Base-by-base conservation (phyloP, 2,113 vertebrate species). In the Numida meleagris region DNA sequence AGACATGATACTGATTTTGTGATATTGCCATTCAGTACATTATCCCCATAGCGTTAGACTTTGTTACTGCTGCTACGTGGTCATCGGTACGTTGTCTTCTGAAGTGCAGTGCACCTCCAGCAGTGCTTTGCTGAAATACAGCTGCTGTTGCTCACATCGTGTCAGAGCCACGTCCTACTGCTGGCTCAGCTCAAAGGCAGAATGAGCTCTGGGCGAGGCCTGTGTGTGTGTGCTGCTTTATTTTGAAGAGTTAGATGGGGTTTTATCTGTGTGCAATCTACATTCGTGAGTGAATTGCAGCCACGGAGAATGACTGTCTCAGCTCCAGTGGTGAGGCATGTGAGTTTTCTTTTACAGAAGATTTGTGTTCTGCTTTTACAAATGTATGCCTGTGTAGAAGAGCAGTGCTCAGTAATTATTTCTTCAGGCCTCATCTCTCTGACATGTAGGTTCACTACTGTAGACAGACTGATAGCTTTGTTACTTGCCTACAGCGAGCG, bases 151-250 rank as follows among this genome's bases (percentile, higher is more conserved):
- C 6, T 25, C 33, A 16, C 38, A 4, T 53, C 16, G 4, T 89
- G 25, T 31, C 25, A 36, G 45, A 46, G 42, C 21, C 50, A 5
- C 0, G 1, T 43, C 14, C 43, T 9, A 45, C 46, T 17, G 27
- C 11, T 67, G n/a, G 68, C 42, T 53, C n/a, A 27, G 5, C 16
- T 16, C 5, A 53, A 36, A n/a, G 31, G 31, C 14, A 31, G 31
- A 73, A 42, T 24, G 12, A 42, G 16, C 21, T 38, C 21, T 57
- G 7, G 0, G 4, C 29, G 27, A 31, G n/a, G 31, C 43, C 23
- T 1, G 0, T 6, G 2, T 6, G 2, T 6, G 6, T 13, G 7
- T 50, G 19, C 2, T 1, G 7, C 43, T 0, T 0, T 55, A 8
- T 48, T 14, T 16, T 68, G 53, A 63, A 14, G 57, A 27, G 7